Evolutionary conservation across 1,140 invertebrate genomes (phyloP).

Genomic region (Aethina tumida): DNA sequence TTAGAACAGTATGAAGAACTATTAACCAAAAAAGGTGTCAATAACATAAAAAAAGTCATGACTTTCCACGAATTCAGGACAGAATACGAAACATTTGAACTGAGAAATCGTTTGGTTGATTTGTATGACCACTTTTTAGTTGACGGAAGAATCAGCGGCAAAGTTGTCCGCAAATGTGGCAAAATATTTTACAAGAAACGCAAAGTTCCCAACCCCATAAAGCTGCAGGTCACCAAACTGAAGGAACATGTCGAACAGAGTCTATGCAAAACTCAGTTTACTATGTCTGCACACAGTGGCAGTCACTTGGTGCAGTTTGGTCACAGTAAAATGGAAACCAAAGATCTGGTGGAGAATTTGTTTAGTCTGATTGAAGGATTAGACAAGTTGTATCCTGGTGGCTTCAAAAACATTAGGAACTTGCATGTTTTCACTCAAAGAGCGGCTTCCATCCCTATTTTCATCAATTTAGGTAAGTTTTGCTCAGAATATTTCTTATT

Average conservation of each 20-base stretch:
- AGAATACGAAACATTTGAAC: slow-evolving; percentile 55
- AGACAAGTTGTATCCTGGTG: slow-evolving; percentile 47
- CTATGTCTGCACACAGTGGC: slow-evolving; percentile 45
- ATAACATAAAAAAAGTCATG: slow-evolving; percentile 42
- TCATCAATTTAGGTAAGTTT: slow-evolving; percentile 49
- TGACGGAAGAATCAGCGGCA: slow-evolving; percentile 50
- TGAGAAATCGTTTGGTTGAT: slow-evolving; percentile 46
- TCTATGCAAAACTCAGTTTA: slow-evolving; percentile 46
- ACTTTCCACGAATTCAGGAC: slow-evolving; percentile 51
- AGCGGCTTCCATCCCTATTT: slow-evolving; percentile 46
- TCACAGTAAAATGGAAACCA: slow-evolving; percentile 42
- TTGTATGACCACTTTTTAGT: slow-evolving; percentile 54
- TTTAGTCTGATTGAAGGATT: slow-evolving; percentile 40
- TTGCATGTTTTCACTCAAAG: slow-evolving; percentile 43
- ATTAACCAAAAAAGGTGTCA: slow-evolving; percentile 40
- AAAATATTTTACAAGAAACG: slow-evolving; percentile 50
- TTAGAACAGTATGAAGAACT: slow-evolving; percentile 47
- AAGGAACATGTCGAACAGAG: slow-evolving; percentile 46
- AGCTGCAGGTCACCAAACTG: slow-evolving; percentile 41
- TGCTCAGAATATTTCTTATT: slow-evolving; percentile 6
- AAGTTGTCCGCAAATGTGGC: slow-evolving; percentile 49
- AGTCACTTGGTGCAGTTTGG: slow-evolving; percentile 46
- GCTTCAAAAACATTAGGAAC: slow-evolving; percentile 49
- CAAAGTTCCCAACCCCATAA: slow-evolving; percentile 48
- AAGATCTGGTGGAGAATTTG: slow-evolving; percentile 48